Evolutionary conservation across 2,797 vertebrate species (phyloP), one percentile per base, ranked within the genome.

Genomic region (Uromys caudimaculatus): DNA sequence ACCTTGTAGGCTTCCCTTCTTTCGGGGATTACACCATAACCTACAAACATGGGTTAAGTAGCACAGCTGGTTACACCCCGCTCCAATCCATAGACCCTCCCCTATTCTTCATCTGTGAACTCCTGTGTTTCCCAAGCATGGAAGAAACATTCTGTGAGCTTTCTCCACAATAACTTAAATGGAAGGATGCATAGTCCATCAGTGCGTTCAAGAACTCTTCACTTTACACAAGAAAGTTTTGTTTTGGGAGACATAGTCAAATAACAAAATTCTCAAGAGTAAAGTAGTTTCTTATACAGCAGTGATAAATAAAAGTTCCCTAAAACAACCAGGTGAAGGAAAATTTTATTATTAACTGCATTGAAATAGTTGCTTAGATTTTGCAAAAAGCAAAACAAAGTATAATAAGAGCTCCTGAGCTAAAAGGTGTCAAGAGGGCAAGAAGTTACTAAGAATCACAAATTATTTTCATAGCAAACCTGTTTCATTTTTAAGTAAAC

Each of bases 401-500:
- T 19, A 16, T 21, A 12, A 10, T 11, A 44, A 17, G 2, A 1
- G 16, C 50, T 71, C 12, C 35, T 84, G 44, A 0, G 62, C 52
- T 27, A 6, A 67, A 64, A 41, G 4, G 3, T 38, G 16, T 23
- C 41, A 24, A 32, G 47, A 93, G 84, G 47, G 32, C 38, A 19
- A 11, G 62, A 44, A 47, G 27, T 54, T 56, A 29, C 16, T 12
- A 87, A 21, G 35, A 87, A 56, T 32, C 35, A 56, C 50, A 47
- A 73, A 32, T 4, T 52, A 54, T 67, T 95, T 95, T 78, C 79
- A 35, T 27, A 52, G 50, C 32, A 50, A 50, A 90, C 9, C n/a
- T 13, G 21, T 6, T 83, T 86, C 79, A 83, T 79, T 10, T 84
- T 90, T 60, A 90, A 58, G 47, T 92, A 84, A 96, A 89, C 32